A percentile compares a stretch with the other conserved stretches of the same genome.
These are phyloP conservation scores for Enteromius radiatus DNA, from an alignment of 2,797 vertebrate species.

Conservation along the genomic window DNA sequence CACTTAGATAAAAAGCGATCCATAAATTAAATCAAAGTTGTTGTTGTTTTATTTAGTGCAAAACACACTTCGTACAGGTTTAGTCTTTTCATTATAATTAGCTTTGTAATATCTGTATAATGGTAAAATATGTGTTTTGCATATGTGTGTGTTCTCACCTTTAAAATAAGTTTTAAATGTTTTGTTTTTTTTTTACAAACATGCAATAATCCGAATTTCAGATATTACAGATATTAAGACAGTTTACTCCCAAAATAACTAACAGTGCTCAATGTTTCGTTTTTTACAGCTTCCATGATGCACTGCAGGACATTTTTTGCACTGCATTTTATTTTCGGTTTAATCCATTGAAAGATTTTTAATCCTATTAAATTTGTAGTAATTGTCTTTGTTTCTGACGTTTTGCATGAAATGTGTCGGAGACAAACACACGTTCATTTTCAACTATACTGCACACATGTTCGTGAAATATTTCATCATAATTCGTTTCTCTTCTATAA, in stretches of 20 bases:
- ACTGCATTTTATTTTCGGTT: background rate
- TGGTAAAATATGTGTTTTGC: background rate
- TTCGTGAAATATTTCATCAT: background rate
- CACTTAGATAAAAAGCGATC: background rate
- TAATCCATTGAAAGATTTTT: background rate
- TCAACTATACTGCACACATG: background rate
- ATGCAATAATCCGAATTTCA: background rate
- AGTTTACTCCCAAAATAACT: slow-evolving; percentile 2
- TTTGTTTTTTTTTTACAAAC: no score
- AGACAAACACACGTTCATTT: no score
- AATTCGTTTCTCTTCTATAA: background rate
- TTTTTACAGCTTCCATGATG: background rate
- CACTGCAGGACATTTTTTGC: background rate
- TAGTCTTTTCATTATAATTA: background rate
- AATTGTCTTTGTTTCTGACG: slow-evolving; percentile 9
- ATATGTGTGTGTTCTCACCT: background rate
- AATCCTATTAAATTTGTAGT: background rate
- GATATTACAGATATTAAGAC: no score
- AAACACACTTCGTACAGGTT: background rate
- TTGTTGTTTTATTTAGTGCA: background rate
- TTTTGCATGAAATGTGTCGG: background rate
- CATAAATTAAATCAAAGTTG: background rate
- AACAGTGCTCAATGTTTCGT: background rate
- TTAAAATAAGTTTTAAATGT: no score
- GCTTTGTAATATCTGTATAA: background rate